Evolutionary conservation across 2,888 invertebrate genomes (phyloP).

Genomic region (Ypsolopha scabrella): DNA sequence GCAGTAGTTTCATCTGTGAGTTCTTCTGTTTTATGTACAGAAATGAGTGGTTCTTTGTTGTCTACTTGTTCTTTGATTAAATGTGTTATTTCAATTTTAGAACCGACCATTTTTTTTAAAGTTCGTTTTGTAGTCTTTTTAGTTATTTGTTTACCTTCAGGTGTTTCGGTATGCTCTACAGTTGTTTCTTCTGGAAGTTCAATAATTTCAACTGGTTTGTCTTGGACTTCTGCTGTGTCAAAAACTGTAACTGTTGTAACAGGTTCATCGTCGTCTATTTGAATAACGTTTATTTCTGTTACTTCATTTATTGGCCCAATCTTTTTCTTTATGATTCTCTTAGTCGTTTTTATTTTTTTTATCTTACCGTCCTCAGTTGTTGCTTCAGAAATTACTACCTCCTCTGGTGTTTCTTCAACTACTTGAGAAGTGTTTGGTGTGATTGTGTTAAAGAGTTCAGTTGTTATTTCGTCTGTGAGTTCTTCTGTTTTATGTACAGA

Average conservation of each 20-base stretch:
- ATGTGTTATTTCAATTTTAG: conserved; percentile 27
- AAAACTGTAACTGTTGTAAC: conserved; percentile 11
- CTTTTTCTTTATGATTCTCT: conserved; percentile 49
- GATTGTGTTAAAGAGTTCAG: conserved; percentile 10
- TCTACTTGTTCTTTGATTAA: conserved; percentile 59
- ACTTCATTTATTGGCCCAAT: conserved; percentile 49
- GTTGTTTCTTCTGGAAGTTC: conserved; percentile 20
- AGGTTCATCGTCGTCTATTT: conserved; percentile 37
- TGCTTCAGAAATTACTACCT: conserved; percentile 40
- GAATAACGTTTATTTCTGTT: conserved; percentile 53
- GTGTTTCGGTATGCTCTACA: background rate
- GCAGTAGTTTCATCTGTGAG: conserved; percentile 14
- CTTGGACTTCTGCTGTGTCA: conserved; percentile 11
- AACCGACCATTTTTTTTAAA: conserved; percentile 5
- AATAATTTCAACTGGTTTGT: conserved; percentile 5
- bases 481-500: conserved; percentile 37
- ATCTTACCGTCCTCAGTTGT: conserved; percentile 33
- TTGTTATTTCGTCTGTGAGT: conserved; percentile 21
- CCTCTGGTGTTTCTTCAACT: conserved; percentile 29
- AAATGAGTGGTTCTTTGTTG: conserved; percentile 19
- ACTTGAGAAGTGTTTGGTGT: conserved; percentile 20
- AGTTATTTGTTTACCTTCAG: conserved; percentile 15
- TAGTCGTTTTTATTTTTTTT: conserved; percentile 38
- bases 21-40: conserved; percentile 24
- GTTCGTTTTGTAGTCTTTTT: conserved; percentile 12